Evolutionary conservation across 37 sponge, comb jelly and placozoan genomes (phyloP).

Genomic region (Eunapius fragilis): DNA sequence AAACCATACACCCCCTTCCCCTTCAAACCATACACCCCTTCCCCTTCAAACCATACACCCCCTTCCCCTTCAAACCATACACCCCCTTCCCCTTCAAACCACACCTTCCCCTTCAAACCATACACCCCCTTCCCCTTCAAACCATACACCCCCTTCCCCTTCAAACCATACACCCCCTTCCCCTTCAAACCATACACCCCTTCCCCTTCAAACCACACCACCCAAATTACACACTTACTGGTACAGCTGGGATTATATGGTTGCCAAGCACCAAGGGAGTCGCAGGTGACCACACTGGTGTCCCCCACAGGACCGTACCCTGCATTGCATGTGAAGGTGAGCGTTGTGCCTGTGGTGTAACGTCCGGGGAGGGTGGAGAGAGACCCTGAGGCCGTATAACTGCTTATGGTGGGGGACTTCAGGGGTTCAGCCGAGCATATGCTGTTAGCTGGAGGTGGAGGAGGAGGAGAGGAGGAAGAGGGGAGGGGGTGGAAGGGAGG

Average conservation of each 20-base stretch:
- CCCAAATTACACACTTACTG: too few species aligned
- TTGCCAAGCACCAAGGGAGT: neutral
- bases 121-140: too few species aligned
- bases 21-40: too few species aligned
- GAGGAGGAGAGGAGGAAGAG: too few species aligned
- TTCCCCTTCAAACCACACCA: too few species aligned
- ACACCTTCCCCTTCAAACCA: neutral
- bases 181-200: neutral
- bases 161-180: too few species aligned
- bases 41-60: neutral
- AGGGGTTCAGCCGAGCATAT: conserved; percentile 3
- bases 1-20: too few species aligned
- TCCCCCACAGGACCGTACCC: neutral
- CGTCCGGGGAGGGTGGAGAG: neutral
- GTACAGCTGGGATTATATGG: conserved; percentile 2
- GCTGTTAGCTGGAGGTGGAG: neutral
- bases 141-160: too few species aligned
- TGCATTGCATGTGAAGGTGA: neutral
- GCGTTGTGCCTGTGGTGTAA: neutral
- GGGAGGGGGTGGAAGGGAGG: too few species aligned
- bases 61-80: too few species aligned
- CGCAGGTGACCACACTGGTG: neutral
- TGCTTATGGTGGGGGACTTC: neutral
- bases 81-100: too few species aligned
- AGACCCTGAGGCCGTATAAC: neutral